phyloP scores from a whole-genome alignment of 2,888 invertebrate species.

The Atethmia centrago region DNA sequence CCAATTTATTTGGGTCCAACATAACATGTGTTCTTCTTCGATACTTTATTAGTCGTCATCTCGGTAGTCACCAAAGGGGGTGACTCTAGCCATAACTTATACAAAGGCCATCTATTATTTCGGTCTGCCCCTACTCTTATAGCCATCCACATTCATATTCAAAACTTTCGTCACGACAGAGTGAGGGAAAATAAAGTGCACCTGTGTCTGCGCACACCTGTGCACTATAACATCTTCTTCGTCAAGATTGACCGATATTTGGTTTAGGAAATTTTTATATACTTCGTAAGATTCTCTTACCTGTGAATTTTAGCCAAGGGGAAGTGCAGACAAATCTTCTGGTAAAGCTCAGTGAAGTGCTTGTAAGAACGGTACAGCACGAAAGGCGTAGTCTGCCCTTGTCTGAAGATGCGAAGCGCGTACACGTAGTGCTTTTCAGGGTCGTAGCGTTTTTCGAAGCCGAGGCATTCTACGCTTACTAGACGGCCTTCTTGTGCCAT shows the following conservation, averaged over 20 bases:
- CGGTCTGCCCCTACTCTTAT: too few species aligned
- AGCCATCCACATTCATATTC: too few species aligned
- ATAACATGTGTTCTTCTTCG: too few species aligned
- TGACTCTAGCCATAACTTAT: too few species aligned
- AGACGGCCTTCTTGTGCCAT: constrained; percentile 97
- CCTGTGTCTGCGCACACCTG: background rate
- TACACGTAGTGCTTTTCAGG: constrained; percentile 99
- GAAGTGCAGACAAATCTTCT: constrained; percentile 97
- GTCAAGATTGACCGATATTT: too few species aligned
- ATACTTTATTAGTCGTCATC: too few species aligned
- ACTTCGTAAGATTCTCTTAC: constrained; percentile 89
- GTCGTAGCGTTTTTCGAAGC: constrained; percentile 98
- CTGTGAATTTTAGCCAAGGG: constrained; percentile 97
- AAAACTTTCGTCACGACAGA: too few species aligned
- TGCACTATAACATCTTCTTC: background rate
- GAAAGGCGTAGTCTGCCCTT: constrained; percentile 95
- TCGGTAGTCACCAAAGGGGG: too few species aligned
- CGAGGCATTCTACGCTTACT: constrained; percentile 95
- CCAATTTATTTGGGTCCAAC: too few species aligned
- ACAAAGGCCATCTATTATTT: too few species aligned
- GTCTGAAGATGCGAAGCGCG: constrained; percentile 95
- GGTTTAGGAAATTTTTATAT: background rate
- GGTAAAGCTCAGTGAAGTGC: constrained; percentile 99
- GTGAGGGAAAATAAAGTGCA: background rate
- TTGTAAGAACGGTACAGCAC: constrained; percentile 98